These are phyloP conservation scores for Diceros bicornis DNA, from an alignment of 2,797 vertebrate species.

Conservation along the genomic window DNA sequence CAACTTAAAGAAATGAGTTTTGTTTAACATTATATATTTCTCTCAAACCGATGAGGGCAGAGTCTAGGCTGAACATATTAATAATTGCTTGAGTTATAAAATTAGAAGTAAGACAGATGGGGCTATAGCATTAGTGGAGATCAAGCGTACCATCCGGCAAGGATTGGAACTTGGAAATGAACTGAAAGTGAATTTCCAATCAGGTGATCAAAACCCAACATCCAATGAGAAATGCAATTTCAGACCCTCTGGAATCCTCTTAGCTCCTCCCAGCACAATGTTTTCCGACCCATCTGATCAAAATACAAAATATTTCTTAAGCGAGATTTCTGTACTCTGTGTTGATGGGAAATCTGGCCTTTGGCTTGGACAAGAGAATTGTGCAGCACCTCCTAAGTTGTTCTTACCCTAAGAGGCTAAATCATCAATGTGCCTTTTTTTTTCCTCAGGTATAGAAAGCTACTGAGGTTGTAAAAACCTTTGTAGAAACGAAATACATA, in stretches of 20 bases:
- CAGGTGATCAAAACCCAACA: neutral
- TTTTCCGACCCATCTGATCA: neutral
- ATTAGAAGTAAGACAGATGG: neutral
- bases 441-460: neutral
- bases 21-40: slow-evolving; percentile 26
- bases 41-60: neutral
- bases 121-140: neutral
- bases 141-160: neutral
- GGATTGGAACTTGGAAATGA: slow-evolving; percentile 54
- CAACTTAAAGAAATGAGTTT: slow-evolving; percentile 23
- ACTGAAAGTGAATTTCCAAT: neutral
- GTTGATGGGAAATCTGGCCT: slow-evolving; percentile 32
- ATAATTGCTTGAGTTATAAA: neutral
- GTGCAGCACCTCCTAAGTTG: slow-evolving; percentile 1
- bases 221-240: neutral
- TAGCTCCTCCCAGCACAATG: neutral
- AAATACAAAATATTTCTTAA: slow-evolving; percentile 39
- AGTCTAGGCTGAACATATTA: neutral
- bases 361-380: slow-evolving; percentile 6
- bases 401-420: neutral
- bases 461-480: slow-evolving; percentile 48
- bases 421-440: neutral
- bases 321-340: neutral
- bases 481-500: slow-evolving; percentile 61
- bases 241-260: neutral